Evolutionary conservation across 2,888 invertebrate species (phyloP), one percentile per base, ranked within the genome.

Genomic region (Calameuta filiformis): DNA sequence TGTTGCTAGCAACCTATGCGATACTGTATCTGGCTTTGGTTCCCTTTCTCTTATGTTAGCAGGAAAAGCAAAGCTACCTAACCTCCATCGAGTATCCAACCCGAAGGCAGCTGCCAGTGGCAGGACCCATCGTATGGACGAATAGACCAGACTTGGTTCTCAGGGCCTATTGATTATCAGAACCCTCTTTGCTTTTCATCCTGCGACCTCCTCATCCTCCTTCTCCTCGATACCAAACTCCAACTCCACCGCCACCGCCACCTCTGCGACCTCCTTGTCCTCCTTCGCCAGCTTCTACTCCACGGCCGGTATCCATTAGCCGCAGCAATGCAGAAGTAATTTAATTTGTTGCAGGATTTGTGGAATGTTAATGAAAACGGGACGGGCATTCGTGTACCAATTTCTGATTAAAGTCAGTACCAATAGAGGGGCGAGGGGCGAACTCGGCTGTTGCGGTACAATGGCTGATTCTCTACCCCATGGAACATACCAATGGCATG

Each of bases 281-380:
- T 69, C 81, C 86, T 23, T 56, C 23, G 15, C 56, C 56, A 56
- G 56, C 56, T 56, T 9, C 56, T 56, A 2, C 23, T 56, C 23
- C 9, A 56, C 83, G 37, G 75, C 79, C 83, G 83, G 85, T 87
- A 87, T 88, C 87, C 88, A 89, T 90, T 90, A 89, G 87, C 89
- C 86, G 81, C 86, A 83, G 87, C 87, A 84, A 87, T 86, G 89
- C 87, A 84, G 87, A 87, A 90, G 89, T 90, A 90, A 90, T 90
- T 90, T 89, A 89, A 90, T 90, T 90, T 88, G 89, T 88, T 87
- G 85, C 87, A 87, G 87, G 89, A 90, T 89, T 90, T 88, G 89
- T 85, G 90, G 90, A 90, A 90, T 90, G 90, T 90, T 90, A 89
- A 90, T 90, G 90, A 89, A 90, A 90, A 88, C 87, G 83, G 85